Conservation (phyloP, 2,888 invertebrate genomes). For the Harpalus rufipes region DNA sequence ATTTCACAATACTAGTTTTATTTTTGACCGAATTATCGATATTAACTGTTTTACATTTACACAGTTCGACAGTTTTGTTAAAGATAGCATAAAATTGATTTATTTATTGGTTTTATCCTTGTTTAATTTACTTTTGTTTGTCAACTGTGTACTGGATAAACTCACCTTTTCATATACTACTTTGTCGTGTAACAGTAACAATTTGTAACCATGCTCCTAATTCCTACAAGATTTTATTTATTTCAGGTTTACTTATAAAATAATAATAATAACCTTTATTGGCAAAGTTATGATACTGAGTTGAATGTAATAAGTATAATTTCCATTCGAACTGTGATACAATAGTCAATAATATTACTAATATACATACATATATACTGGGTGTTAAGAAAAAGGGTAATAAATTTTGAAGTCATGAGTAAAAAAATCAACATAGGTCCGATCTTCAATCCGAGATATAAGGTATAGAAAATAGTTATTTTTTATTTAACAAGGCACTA, state of each 20-base stretch:
- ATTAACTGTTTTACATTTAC: neutral
- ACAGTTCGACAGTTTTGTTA: neutral
- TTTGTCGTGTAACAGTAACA: constrained; percentile 4
- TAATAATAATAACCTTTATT: too few species aligned
- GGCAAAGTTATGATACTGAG: too few species aligned
- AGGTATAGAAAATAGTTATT: too few species aligned
- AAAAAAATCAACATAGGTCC: too few species aligned
- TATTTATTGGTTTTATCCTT: neutral
- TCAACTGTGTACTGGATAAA: neutral
- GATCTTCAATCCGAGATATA: too few species aligned
- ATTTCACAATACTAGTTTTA: neutral
- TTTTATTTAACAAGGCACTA: too few species aligned
- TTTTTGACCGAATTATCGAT: neutral
- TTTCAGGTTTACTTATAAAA: neutral
- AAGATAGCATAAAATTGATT: constrained; percentile 5
- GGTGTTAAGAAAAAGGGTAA: too few species aligned
- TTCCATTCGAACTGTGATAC: too few species aligned
- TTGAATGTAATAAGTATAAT: too few species aligned
- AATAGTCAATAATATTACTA: too few species aligned
- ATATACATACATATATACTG: too few species aligned
- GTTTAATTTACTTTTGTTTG: constrained; percentile 12
- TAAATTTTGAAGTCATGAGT: too few species aligned
- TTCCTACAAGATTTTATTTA: neutral
- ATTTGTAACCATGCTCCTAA: constrained; percentile 14
- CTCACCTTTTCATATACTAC: constrained; percentile 24